These are phyloP conservation scores for Ageneiosus marmoratus DNA, from an alignment of 2,113 vertebrate genomes.

Conservation along the genomic window DNA sequence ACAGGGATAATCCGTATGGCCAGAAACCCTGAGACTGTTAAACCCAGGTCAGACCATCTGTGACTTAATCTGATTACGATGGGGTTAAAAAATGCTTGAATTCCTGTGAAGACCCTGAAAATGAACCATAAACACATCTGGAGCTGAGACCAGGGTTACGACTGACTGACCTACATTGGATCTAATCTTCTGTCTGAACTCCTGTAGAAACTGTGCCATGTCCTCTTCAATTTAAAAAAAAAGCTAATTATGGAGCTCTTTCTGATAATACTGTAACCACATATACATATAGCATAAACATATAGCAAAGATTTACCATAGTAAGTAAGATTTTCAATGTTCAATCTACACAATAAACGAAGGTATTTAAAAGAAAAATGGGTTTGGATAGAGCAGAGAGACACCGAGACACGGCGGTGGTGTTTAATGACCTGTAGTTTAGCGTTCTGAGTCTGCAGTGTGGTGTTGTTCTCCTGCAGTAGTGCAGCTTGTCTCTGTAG, in stretches of 20 bases:
- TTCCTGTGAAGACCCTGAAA: not conserved
- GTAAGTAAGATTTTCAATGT: no score
- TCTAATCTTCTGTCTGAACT: constrained; percentile 7
- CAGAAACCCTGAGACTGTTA: not conserved
- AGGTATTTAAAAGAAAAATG: not conserved
- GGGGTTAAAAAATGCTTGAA: not conserved
- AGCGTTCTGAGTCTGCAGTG: constrained; percentile 94
- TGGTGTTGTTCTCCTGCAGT: constrained; percentile 93
- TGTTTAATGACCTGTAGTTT: constrained; percentile 85
- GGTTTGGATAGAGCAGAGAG: not conserved
- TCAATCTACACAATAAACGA: not conserved
- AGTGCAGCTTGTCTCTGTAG: constrained; percentile 92
- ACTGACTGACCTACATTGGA: constrained; percentile 31
- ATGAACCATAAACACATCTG: not conserved
- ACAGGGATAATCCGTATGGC: not conserved
- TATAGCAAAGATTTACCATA: no score
- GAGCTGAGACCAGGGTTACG: not conserved
- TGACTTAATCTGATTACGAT: not conserved
- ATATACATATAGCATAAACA: no score
- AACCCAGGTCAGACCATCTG: not conserved
- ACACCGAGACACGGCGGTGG: not conserved
- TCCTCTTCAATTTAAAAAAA: not conserved
- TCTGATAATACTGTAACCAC: no score
- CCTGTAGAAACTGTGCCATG: not conserved
- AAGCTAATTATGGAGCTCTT: not conserved